Evolutionary conservation across 2,797 vertebrate genomes (phyloP).

Genomic region (Tapera naevia): DNA sequence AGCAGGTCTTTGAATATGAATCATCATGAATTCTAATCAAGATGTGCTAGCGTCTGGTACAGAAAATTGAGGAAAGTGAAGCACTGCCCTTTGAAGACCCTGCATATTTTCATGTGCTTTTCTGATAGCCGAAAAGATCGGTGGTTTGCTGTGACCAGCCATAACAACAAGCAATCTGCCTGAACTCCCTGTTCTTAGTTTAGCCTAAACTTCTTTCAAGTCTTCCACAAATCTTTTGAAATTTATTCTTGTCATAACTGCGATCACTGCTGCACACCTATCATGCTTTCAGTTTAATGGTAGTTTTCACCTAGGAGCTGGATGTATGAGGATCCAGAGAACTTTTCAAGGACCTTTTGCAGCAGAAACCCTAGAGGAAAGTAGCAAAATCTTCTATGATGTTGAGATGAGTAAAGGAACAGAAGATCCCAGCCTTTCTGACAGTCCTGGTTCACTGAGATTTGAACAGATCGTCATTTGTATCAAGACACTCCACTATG

Average conservation of each 20-base stretch:
- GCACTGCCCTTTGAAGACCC: not conserved
- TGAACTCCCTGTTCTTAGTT: not conserved
- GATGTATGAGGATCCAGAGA: not conserved
- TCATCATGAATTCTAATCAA: slow-evolving; percentile 20
- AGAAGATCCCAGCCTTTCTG: not conserved
- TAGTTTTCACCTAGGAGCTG: not conserved
- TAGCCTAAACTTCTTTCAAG: not conserved
- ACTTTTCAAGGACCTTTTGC: not conserved
- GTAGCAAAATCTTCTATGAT: not conserved
- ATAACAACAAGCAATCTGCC: not conserved
- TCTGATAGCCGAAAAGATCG: not conserved
- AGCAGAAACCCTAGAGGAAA: not conserved
- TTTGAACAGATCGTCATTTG: not conserved
- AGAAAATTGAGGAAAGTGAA: not conserved
- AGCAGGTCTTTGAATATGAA: not conserved
- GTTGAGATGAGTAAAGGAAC: not conserved
- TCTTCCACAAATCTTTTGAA: not conserved
- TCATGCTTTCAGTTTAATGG: not conserved
- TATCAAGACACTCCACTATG: not conserved
- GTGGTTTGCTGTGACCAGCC: not conserved
- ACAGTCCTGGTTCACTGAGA: not conserved
- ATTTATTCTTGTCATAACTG: not conserved
- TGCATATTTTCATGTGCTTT: accelerated
- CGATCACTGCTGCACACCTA: not conserved
- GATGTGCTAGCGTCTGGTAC: not conserved